Evolutionary conservation across 2,888 invertebrate species (phyloP).

Genomic region (Acrobasis repandana): DNA sequence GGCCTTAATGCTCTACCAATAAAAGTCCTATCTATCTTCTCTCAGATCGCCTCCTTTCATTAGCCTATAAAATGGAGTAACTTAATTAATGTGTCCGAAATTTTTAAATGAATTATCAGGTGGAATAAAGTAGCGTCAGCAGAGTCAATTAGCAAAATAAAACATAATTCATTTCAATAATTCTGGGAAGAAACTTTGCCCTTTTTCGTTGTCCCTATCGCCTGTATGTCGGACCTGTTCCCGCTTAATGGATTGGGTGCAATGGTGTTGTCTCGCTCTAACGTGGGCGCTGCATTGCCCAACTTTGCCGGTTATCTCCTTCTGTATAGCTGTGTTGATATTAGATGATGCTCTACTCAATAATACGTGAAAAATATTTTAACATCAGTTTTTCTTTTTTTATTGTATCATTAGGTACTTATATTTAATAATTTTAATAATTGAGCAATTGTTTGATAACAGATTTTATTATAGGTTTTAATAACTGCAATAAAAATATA

Average conservation of each 20-base stretch:
- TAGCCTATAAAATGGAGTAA: constrained; percentile 31
- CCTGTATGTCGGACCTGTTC: constrained; percentile 39
- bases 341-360: constrained; percentile 23
- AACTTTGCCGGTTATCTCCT: constrained; percentile 65
- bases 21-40: constrained; percentile 7
- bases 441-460: too few relatives aligned
- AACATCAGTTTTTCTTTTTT: neutral
- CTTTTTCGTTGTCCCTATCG: constrained; percentile 44
- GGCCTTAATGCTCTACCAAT: too few relatives aligned
- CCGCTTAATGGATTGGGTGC: constrained; percentile 28
- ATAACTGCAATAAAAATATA: too few relatives aligned
- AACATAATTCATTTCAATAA: constrained; percentile 69
- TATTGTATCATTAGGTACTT: neutral
- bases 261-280: constrained; percentile 49
- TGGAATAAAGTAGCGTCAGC: constrained; percentile 35
- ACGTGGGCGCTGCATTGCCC: constrained; percentile 51
- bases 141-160: constrained; percentile 64
- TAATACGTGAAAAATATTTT: neutral
- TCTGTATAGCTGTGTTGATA: constrained; percentile 54
- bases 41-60: constrained; percentile 30
- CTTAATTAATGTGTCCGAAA: constrained; percentile 50
- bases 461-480: too few relatives aligned
- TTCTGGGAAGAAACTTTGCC: constrained; percentile 61
- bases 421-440: neutral
- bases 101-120: constrained; percentile 50